Evolutionary conservation across 2,888 invertebrate species (phyloP).

Genomic region (Platynereis dumerilii): DNA sequence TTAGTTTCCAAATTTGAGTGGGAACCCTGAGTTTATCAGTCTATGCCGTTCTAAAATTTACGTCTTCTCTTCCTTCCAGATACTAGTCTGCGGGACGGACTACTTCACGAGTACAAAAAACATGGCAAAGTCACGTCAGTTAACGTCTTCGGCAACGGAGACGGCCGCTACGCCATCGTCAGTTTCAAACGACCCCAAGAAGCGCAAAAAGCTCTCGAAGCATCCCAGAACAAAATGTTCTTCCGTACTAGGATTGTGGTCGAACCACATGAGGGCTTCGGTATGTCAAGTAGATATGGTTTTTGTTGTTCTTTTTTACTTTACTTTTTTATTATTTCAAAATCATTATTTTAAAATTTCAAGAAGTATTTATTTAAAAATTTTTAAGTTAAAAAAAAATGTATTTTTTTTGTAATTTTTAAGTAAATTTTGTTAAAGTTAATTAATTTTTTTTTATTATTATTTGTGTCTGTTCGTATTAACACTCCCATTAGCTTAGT

Average conservation of each 20-base stretch:
- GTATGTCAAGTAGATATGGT: conserved; percentile 52
- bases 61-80: no score
- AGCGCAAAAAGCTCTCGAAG: conserved; percentile 93
- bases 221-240: conserved; percentile 94
- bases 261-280: conserved; percentile 84
- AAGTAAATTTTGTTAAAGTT: neutral
- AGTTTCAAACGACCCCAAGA: conserved; percentile 94
- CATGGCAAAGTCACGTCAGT: conserved; percentile 97
- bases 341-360: no score
- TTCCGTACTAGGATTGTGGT: conserved; percentile 98
- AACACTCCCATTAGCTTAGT: no score
- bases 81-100: conserved; percentile 93
- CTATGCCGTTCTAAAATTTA: no score
- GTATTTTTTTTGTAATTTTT: neutral
- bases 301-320: no score
- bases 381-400: neutral
- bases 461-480: neutral
- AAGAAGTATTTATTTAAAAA: neutral
- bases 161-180: conserved; percentile 90
- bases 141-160: conserved; percentile 88
- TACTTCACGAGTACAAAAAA: conserved; percentile 98
- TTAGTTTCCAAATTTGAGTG: no score
- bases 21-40: no score
- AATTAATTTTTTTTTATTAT: neutral
- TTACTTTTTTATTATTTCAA: no score